Base-by-base conservation (phyloP, 2,113 vertebrate genomes). In the Rhabdomys dilectus region DNA sequence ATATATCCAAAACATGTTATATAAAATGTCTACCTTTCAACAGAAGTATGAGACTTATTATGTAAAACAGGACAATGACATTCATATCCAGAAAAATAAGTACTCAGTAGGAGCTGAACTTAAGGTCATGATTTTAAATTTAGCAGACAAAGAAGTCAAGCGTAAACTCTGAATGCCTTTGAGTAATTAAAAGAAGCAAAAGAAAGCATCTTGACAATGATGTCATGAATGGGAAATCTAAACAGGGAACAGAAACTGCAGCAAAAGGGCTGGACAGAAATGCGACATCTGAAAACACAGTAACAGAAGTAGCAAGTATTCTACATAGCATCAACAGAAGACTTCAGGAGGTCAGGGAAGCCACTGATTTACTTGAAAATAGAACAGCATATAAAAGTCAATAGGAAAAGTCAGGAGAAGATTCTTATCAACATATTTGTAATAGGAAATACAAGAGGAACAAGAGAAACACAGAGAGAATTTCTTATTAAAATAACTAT, bases 101-200 rank as follows among this genome's bases (percentile, higher is more conserved):
- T 53, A 29, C 36, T 45, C 26, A 62, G 13, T 82, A 76, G 58
- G 90, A 87, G 92, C 36, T 89, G 48, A 77, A 77, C 82, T 11
- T 80, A 34, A 92, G 73, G 31, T 31, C 24, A 88, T 88, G 62
- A 76, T 45, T 96, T 91, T 92, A 19, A 96, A 91, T 94, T 95
- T 70, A 81, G 26, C 42, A 77, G n/a, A 70, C 34, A 80, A 91
- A 60, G 64, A 76, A 13, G n/a, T 73, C 7, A 89, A 90, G 45
- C 13, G 66, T 51, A 7, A 31, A 42, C 39, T 90, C 81, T 66
- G 93, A 91, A 88, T 80, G 53, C 56, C 5, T 81, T 73, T 86
- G 60, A 92, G 80, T 75, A 92, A 87, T 81, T 87, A 64, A 89
- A 97, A 91, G 34, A 45, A 70, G 1, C 80, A 53, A 94, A 91